Conservation (phyloP, 2,888 invertebrate species). For the Leucophenga montana region DNA sequence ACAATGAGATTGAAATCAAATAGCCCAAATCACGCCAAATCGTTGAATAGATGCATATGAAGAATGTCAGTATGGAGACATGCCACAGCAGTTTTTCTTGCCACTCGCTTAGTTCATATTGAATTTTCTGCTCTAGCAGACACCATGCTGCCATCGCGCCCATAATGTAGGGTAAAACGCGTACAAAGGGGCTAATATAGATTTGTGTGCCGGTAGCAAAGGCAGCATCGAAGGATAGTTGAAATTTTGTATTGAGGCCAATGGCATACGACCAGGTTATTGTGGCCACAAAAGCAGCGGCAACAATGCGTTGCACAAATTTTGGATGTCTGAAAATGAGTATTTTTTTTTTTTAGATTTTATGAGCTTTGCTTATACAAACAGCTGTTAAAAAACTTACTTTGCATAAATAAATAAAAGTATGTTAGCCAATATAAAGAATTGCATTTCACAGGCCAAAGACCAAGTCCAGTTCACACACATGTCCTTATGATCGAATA, state of each 20-base stretch:
- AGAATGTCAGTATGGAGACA: conserved; percentile 64
- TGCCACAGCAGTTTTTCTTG: conserved; percentile 69
- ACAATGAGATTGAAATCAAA: conserved; percentile 74
- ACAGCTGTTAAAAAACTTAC: conserved; percentile 60
- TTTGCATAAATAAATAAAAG: conserved; percentile 69
- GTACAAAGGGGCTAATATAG: conserved; percentile 75
- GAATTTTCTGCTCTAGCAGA: conserved; percentile 63
- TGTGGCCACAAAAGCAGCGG: conserved; percentile 50
- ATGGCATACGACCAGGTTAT: conserved; percentile 66
- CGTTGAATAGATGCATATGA: conserved; percentile 70
- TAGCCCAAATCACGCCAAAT: conserved; percentile 72
- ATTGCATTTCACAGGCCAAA: conserved; percentile 73
- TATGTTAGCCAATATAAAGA: conserved; percentile 67
- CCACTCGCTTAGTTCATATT: conserved; percentile 54
- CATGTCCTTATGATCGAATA: conserved; percentile 70
- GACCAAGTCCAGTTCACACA: conserved; percentile 74
- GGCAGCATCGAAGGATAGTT: conserved; percentile 70
- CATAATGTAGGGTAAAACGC: conserved; percentile 74
- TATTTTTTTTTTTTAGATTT: no score
- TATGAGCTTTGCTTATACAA: no score
- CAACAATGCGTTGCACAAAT: conserved; percentile 54
- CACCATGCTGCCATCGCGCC: conserved; percentile 74
- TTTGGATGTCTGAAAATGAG: conserved; percentile 61
- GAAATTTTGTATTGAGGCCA: conserved; percentile 63
- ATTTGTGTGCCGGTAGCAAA: conserved; percentile 72